Conservation (phyloP, 2,888 invertebrate species). For the Eupithecia abbreviata region DNA sequence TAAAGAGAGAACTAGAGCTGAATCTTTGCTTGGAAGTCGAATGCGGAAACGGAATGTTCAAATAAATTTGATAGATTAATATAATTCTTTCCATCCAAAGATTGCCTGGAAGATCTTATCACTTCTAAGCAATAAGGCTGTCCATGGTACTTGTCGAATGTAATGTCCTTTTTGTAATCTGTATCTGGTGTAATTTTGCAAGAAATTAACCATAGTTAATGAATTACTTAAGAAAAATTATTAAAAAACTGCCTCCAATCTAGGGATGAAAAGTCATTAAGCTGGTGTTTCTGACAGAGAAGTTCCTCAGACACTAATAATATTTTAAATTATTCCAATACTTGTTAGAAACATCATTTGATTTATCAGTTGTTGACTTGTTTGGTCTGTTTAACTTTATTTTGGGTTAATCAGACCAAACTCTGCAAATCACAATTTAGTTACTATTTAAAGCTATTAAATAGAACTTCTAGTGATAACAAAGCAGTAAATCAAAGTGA, state of each 20-base stretch:
- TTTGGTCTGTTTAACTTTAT: not conserved
- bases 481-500: not conserved
- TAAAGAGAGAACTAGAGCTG: conserved; percentile 47
- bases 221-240: no score
- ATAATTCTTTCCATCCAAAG: no score
- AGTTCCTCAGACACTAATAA: not conserved
- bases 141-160: no score
- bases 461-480: not conserved
- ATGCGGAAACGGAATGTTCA: fast-evolving
- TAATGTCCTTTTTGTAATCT: no score
- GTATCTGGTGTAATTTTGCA: no score
- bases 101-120: no score
- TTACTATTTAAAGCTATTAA: not conserved
- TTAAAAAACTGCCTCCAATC: not conserved
- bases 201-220: no score
- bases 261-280: not conserved
- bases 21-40: not conserved
- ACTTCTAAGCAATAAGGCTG: no score
- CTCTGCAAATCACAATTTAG: not conserved
- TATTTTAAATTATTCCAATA: not conserved
- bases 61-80: not conserved
- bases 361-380: not conserved
- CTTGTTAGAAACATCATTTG: not conserved
- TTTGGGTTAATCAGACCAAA: not conserved
- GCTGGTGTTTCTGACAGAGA: not conserved